Evolutionary conservation across 2,113 vertebrate genomes (phyloP).

Genomic region (Scatophagus argus): DNA sequence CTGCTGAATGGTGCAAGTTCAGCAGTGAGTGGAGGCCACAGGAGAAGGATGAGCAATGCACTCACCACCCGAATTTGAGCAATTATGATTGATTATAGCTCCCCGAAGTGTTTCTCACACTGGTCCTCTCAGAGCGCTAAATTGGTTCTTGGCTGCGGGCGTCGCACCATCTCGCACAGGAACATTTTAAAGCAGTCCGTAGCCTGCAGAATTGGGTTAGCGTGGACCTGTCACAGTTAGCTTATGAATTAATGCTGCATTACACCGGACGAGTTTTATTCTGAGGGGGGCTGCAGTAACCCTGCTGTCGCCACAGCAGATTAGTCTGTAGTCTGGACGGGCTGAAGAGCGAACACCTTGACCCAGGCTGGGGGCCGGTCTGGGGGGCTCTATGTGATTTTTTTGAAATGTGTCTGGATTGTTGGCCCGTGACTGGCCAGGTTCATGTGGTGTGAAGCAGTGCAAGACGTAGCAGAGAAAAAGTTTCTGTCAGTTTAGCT

Average conservation of each 20-base stretch:
- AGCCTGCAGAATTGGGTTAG: slow-evolving; percentile 45
- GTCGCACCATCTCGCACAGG: slow-evolving; percentile 38
- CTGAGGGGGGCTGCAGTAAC: slow-evolving; percentile 28
- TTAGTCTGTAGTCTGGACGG: slow-evolving; percentile 25
- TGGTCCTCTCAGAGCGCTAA: slow-evolving; percentile 12
- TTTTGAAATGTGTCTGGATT: slow-evolving; percentile 38
- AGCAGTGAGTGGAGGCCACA: slow-evolving; percentile 30
- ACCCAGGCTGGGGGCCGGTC: slow-evolving; percentile 24
- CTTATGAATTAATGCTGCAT: slow-evolving; percentile 41
- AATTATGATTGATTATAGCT: slow-evolving; percentile 69
- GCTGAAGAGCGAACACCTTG: slow-evolving; percentile 15
- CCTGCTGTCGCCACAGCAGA: slow-evolving; percentile 36
- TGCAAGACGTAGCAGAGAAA: slow-evolving; percentile 30
- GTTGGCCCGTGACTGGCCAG: slow-evolving; percentile 15
- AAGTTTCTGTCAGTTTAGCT: slow-evolving; percentile 31
- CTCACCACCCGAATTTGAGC: slow-evolving; percentile 37
- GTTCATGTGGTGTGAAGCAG: slow-evolving; percentile 41
- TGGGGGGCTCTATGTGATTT: slow-evolving; percentile 21
- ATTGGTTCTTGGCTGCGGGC: slow-evolving; percentile 46
- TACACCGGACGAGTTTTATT: slow-evolving; percentile 46
- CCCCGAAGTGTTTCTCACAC: slow-evolving; percentile 34
- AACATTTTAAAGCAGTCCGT: slow-evolving; percentile 39
- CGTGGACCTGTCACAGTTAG: slow-evolving; percentile 32
- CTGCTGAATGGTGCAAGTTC: slow-evolving; percentile 36
- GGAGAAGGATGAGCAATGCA: slow-evolving; percentile 51